These are phyloP conservation scores for Aspidiotus destructor DNA, from an alignment of 2,888 invertebrate genomes.

Conservation along the genomic window DNA sequence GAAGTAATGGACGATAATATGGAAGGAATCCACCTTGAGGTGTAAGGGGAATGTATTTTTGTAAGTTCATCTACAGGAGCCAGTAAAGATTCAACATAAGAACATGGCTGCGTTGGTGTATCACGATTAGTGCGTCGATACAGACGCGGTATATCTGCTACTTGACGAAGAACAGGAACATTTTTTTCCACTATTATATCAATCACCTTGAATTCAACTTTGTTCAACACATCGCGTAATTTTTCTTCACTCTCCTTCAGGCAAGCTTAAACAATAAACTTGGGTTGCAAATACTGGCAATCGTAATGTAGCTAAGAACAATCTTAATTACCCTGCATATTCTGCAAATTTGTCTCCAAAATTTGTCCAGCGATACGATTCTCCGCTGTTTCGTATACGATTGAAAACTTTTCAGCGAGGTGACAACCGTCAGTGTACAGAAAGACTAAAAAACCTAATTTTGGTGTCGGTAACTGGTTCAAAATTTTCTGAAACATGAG, in stretches of 20 bases:
- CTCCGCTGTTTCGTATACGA: neutral
- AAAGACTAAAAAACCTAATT: constrained; percentile 41
- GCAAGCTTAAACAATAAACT: constrained; percentile 23
- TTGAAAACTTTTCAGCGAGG: constrained; percentile 9
- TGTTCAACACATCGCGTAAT: neutral
- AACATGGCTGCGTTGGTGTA: constrained; percentile 67
- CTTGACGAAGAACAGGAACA: constrained; percentile 59
- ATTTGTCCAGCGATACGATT: constrained; percentile 1
- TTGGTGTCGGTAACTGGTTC: constrained; percentile 35
- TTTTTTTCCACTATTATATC: constrained; percentile 43
- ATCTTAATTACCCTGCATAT: constrained; percentile 19
- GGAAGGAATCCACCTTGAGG: constrained; percentile 42
- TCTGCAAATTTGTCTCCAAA: constrained; percentile 3
- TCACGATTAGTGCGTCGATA: constrained; percentile 87
- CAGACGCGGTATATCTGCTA: constrained; percentile 84
- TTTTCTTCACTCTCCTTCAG: constrained; percentile 24
- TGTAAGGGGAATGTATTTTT: constrained; percentile 42
- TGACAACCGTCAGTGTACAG: constrained; percentile 41
- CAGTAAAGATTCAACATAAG: constrained; percentile 62
- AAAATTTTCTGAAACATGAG: constrained; percentile 13
- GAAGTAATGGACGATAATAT: constrained; percentile 45
- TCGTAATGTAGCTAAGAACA: neutral
- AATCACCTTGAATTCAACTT: constrained; percentile 39
- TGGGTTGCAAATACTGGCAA: no score
- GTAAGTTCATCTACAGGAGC: constrained; percentile 53